These are phyloP conservation scores for Pachycephala philippinensis DNA, from an alignment of 2,113 vertebrate genomes.

Conservation along the genomic window DNA sequence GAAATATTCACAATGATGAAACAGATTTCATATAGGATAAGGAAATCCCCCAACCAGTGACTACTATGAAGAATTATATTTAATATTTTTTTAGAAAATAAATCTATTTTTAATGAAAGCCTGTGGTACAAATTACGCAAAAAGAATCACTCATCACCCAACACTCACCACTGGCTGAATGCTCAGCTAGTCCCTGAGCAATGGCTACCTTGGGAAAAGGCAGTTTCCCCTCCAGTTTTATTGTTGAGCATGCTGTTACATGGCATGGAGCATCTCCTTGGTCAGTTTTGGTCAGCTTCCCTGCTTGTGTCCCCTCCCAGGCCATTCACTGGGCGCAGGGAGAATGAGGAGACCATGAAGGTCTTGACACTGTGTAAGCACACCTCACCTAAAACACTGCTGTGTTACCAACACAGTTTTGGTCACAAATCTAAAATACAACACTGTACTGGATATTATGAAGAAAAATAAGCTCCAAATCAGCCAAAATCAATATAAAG, in stretches of 20 bases:
- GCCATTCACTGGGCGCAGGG: rapidly evolving
- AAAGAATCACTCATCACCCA: not conserved
- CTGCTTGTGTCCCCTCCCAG: not conserved
- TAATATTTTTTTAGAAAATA: not conserved
- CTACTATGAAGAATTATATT: not conserved
- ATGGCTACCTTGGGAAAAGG: not conserved
- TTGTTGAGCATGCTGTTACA: not conserved
- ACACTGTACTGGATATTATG: not conserved
- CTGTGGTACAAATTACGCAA: not conserved
- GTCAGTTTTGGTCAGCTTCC: not conserved
- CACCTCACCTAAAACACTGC: not conserved
- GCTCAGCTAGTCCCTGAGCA: not conserved
- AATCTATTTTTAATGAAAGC: not conserved
- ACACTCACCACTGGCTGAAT: not conserved
- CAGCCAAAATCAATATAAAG: not conserved
- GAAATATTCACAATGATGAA: not conserved
- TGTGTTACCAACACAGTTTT: not conserved
- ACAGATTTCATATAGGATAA: not conserved
- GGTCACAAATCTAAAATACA: not conserved
- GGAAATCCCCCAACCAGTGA: not conserved
- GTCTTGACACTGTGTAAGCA: not conserved
- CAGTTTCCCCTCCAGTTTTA: not conserved
- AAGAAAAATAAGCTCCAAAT: not conserved
- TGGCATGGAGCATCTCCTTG: not conserved
- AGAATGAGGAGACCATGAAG: not conserved